A percentile compares a stretch with the other conserved stretches of the same genome.
These are phyloP conservation scores for Holacanthella duospinosa DNA, from an alignment of 2,888 invertebrate genomes.

Conservation along the genomic window DNA sequence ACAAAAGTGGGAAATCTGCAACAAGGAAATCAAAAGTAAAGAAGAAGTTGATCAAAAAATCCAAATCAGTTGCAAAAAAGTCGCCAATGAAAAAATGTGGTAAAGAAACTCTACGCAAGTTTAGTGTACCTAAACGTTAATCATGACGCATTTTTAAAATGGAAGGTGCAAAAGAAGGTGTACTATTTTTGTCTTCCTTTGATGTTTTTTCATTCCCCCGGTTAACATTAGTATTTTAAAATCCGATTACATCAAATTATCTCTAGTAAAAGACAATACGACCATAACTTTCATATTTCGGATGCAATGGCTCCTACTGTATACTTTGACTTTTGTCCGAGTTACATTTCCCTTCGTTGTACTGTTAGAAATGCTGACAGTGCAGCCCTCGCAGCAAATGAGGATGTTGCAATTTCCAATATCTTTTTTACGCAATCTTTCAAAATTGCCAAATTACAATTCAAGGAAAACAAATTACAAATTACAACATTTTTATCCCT, in stretches of 20 bases:
- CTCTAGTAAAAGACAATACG: background rate
- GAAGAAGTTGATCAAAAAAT: background rate
- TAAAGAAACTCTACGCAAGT: background rate
- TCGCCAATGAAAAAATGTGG: background rate
- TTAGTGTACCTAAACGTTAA: background rate
- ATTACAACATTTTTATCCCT: background rate
- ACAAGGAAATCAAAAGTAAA: background rate
- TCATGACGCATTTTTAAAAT: background rate
- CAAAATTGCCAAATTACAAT: background rate
- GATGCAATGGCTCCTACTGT: background rate
- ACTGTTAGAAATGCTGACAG: background rate
- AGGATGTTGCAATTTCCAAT: no score
- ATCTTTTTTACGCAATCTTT: conserved; percentile 3
- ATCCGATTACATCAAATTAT: no score
- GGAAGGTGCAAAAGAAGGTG: background rate
- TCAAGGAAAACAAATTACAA: background rate
- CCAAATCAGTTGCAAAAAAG: background rate
- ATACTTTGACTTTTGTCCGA: background rate
- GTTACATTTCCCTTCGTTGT: background rate
- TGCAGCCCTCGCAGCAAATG: no score
- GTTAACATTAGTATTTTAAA: background rate
- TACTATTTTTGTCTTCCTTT: background rate
- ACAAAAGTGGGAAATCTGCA: background rate
- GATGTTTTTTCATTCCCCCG: background rate
- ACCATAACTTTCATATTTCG: background rate